These are phyloP conservation scores for Xylota sylvarum DNA, from an alignment of 2,888 invertebrate genomes.

Conservation along the genomic window DNA sequence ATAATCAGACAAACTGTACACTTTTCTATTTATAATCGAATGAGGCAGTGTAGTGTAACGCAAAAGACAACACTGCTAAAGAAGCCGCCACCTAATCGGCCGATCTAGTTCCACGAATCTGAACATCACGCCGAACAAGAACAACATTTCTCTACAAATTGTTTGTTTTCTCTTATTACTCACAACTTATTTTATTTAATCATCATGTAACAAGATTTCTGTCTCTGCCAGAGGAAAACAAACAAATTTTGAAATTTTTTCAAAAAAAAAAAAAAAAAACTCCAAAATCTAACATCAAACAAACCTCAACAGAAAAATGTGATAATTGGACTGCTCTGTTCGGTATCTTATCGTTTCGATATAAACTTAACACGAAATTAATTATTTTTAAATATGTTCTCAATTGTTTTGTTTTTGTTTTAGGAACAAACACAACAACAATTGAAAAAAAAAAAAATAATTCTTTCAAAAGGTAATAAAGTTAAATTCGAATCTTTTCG, in stretches of 20 bases:
- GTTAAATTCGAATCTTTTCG: conserved; percentile 63
- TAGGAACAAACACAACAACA: no score
- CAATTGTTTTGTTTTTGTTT: conserved; percentile 1
- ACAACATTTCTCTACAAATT: not conserved
- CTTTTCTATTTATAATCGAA: conserved; percentile 7
- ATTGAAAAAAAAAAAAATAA: conserved; percentile 39
- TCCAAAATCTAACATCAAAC: conserved; percentile 54
- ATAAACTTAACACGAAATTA: conserved; percentile 77
- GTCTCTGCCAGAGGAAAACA: conserved; percentile 12
- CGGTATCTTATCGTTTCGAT: conserved; percentile 75
- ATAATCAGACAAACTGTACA: conserved; percentile 1
- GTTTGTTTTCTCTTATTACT: conserved; percentile 44
- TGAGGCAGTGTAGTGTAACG: not conserved
- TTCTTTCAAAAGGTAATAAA: conserved; percentile 61
- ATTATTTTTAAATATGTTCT: conserved; percentile 74
- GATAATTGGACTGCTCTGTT: conserved; percentile 55
- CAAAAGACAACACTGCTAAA: conserved; percentile 20
- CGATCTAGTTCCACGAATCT: conserved; percentile 14
- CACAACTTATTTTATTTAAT: conserved; percentile 70
- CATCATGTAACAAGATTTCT: conserved; percentile 55
- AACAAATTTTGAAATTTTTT: conserved; percentile 23
- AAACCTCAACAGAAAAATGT: conserved; percentile 53
- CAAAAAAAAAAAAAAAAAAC: conserved; percentile 19
- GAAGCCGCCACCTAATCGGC: conserved; percentile 41
- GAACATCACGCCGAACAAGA: conserved; percentile 5